Evolutionary conservation across 2,888 invertebrate species (phyloP), one percentile per base, ranked within the genome.

Genomic region (Perithous albicinctus): DNA sequence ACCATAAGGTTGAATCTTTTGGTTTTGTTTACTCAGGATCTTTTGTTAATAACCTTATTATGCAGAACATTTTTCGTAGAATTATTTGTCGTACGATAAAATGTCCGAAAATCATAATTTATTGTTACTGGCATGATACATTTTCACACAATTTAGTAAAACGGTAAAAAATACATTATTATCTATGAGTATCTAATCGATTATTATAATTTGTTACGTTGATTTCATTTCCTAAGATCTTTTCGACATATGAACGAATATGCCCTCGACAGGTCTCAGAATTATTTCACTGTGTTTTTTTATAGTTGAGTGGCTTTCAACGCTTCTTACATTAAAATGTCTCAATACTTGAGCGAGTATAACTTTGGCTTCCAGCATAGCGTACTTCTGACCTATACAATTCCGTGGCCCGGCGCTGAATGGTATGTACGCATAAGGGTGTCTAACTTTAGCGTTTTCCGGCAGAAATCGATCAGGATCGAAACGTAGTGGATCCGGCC

Each of bases 401-500:
- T 90, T 90, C 81, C 92, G 85, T 0, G 89, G 87, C 18, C 91
- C 91, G n/a, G 89, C 89, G 67, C 91, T 91, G 43, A 91, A 92
- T 6, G 92, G 91, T 18, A 90, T 29, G 32, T 90, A 91, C 0
- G 89, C 87, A 59, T 88, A 91, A 0, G 90, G 88, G 84, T 90
- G 88, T 56, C 90, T 85, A 10, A 80, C 82, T 35, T 79, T 73
- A 0, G 78, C 84, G 61, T 93, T 92, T 85, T 93, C 93, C 0
- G 92, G 91, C 43, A 92, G 85, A 86, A 93, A 93, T 78, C 93
- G 86, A 54, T 93, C 93, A 0, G 93, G 93, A 85, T 93, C 92
- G 80, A 93, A 93, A 81, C 87, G 90, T 41, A 91, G 86, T 15
- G 94, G 94, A 51, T 94, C 87, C 2, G 94, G 93, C 87, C 93